Conservation (phyloP, 2,797 vertebrate species). For the Tenualosa thibaudeaui region DNA sequence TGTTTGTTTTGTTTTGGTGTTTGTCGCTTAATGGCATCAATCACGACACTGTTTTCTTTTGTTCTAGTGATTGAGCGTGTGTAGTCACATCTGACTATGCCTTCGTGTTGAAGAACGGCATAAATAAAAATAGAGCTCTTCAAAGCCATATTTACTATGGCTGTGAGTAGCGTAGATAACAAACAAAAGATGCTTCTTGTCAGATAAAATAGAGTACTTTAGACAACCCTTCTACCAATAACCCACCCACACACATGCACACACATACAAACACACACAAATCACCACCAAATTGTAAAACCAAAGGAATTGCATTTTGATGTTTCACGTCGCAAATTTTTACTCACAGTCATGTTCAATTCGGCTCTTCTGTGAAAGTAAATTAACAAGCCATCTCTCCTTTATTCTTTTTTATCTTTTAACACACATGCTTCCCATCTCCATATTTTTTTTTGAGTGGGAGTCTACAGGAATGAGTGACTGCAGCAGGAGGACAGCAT, state of each 20-base stretch:
- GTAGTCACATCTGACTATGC: constrained; percentile 58
- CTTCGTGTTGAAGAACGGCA: constrained; percentile 61
- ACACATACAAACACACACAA: not conserved
- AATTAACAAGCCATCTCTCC: constrained; percentile 48
- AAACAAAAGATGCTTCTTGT: constrained; percentile 62
- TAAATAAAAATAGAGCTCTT: constrained; percentile 69
- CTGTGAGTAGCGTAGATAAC: constrained; percentile 57
- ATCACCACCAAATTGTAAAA: constrained; percentile 22
- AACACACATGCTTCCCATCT: constrained; percentile 38
- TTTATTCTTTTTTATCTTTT: constrained; percentile 40
- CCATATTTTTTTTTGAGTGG: not conserved
- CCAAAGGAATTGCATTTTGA: constrained; percentile 51
- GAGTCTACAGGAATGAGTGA: not conserved
- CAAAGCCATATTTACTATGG: constrained; percentile 57
- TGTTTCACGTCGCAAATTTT: constrained; percentile 53
- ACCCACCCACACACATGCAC: not conserved
- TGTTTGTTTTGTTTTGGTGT: constrained; percentile 50
- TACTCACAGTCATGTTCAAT: constrained; percentile 60
- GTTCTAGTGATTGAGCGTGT: constrained; percentile 65
- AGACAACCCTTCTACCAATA: constrained; percentile 43
- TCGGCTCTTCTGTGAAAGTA: constrained; percentile 47
- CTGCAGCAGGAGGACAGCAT: not conserved
- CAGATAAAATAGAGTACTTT: constrained; percentile 58
- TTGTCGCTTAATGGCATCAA: constrained; percentile 61
- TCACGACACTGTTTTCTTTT: constrained; percentile 53